phyloP scores from a whole-genome alignment of 2,113 vertebrate species.

The Antigone vipio region DNA sequence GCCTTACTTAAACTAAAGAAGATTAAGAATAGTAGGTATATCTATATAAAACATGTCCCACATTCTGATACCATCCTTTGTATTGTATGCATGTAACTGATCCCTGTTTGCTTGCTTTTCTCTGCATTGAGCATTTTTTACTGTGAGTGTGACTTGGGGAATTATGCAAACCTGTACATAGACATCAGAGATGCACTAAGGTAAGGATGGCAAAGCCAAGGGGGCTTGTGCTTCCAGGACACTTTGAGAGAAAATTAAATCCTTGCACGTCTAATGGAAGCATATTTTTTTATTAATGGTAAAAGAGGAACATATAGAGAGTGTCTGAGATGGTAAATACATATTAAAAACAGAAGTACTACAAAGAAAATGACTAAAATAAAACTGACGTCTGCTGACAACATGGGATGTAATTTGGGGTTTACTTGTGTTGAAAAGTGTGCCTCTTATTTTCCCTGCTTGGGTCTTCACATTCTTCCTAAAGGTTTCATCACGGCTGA shows the following conservation, averaged over 20 bases:
- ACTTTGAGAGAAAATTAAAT: neutral
- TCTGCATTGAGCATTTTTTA: neutral
- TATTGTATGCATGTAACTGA: neutral
- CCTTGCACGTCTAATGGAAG: neutral
- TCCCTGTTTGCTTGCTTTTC: neutral
- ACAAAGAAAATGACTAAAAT: neutral
- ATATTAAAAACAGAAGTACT: neutral
- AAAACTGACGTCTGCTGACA: neutral
- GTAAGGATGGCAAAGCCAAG: neutral
- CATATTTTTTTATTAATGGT: neutral
- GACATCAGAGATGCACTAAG: neutral
- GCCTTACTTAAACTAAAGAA: neutral
- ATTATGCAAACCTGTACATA: neutral
- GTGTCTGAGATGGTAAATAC: neutral
- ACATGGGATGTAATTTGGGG: neutral
- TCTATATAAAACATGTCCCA: neutral
- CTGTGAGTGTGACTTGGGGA: fast-evolving
- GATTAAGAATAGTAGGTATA: neutral
- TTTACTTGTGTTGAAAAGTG: neutral
- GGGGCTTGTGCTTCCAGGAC: neutral
- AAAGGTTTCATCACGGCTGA: neutral
- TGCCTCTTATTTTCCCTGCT: neutral
- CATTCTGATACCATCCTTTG: neutral
- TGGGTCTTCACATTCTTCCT: neutral
- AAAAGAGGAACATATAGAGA: neutral